These are phyloP conservation scores for Drosophila tripunctata DNA, from an alignment of 2,888 invertebrate species.

Conservation along the genomic window DNA sequence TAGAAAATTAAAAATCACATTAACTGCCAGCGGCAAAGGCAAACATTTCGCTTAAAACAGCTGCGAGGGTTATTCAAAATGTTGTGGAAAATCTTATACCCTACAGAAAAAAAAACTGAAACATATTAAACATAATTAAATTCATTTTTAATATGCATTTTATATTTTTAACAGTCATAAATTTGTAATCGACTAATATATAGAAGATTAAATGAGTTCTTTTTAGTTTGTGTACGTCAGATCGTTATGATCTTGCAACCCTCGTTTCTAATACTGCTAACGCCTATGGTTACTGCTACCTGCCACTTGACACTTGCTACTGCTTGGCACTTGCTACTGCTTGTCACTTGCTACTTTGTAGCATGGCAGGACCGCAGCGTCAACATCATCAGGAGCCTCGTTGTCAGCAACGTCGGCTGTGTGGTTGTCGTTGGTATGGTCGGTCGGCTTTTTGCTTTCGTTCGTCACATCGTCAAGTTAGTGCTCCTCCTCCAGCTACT, in stretches of 20 bases:
- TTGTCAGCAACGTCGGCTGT: not conserved
- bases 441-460: slow-evolving; percentile 15
- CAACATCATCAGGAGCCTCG: not conserved
- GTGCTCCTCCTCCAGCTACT: not conserved
- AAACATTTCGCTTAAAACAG: slow-evolving; percentile 8
- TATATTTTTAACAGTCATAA: too few species aligned
- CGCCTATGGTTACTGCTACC: not conserved
- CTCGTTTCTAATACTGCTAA: not conserved
- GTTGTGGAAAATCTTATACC: too few species aligned
- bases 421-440: slow-evolving; percentile 1
- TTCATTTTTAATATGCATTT: too few species aligned
- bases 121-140: too few species aligned
- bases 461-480: slow-evolving; percentile 9
- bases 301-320: not conserved
- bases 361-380: slow-evolving; percentile 14
- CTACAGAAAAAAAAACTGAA: too few species aligned
- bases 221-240: too few species aligned
- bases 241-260: not conserved
- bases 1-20: slow-evolving; percentile 67
- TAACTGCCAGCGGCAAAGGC: slow-evolving; percentile 22
- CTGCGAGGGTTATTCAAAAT: slow-evolving; percentile 15
- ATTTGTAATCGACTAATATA: too few species aligned
- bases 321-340: slow-evolving; percentile 3
- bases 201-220: too few species aligned
- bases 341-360: slow-evolving; percentile 7